phyloP scores from a whole-genome alignment of 1,140 invertebrate species.

The Galleria mellonella region DNA sequence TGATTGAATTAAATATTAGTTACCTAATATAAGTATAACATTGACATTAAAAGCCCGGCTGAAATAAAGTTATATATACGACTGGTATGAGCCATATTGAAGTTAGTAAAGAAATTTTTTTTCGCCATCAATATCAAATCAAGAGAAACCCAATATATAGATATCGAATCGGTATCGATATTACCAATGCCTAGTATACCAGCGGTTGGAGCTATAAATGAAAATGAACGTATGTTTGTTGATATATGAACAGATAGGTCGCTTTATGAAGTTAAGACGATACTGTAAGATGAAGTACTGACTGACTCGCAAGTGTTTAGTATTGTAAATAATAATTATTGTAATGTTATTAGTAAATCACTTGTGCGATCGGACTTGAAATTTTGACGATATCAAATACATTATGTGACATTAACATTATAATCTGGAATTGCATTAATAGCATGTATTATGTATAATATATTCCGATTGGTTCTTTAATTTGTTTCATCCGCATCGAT shows the following conservation, averaged over 20 bases:
- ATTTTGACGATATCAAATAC: conserved; percentile 23
- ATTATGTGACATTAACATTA: conserved; percentile 13
- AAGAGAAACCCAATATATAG: too few relatives aligned
- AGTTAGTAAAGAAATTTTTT: too few relatives aligned
- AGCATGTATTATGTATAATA: not conserved
- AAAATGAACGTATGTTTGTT: conserved; percentile 1
- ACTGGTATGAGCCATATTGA: too few relatives aligned
- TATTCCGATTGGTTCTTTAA: too few relatives aligned
- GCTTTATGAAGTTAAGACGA: conserved; percentile 15
- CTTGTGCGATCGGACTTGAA: conserved; percentile 42
- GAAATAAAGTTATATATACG: too few relatives aligned
- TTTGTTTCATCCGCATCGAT: too few relatives aligned
- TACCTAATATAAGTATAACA: too few relatives aligned
- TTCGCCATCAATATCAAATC: too few relatives aligned
- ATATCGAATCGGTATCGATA: too few relatives aligned
- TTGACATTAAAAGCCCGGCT: too few relatives aligned
- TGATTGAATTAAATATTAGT: too few relatives aligned
- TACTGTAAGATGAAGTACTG: conserved; percentile 33
- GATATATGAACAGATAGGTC: conserved; percentile 3
- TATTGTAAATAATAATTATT: conserved; percentile 59
- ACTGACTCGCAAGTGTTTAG: conserved; percentile 63
- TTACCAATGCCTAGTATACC: too few relatives aligned
- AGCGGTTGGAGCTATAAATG: conserved; percentile 10
- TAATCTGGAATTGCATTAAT: conserved; percentile 38
- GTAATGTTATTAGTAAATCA: conserved; percentile 45